Evolutionary conservation across 2,888 invertebrate species (phyloP).

Genomic region (Leptura quadrifasciata): DNA sequence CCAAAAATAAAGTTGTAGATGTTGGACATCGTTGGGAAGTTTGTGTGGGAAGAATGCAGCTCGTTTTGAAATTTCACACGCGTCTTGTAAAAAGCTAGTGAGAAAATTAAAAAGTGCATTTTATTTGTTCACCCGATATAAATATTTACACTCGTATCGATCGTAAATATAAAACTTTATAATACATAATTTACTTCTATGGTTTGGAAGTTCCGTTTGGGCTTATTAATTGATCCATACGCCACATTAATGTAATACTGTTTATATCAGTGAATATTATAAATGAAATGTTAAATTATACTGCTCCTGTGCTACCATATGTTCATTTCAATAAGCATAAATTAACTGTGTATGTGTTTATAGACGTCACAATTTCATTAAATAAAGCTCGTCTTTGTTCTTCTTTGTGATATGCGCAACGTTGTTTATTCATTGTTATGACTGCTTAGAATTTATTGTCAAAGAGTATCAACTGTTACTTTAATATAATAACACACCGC

Average conservation of each 20-base stretch:
- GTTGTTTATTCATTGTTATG: constrained; percentile 30
- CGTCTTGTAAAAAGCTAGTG: no score
- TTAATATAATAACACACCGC: not conserved
- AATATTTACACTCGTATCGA: no score
- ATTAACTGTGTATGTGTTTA: constrained; percentile 29
- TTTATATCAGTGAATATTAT: constrained; percentile 22
- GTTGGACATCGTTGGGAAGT: no score
- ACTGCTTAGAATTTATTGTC: constrained; percentile 11
- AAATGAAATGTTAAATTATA: constrained; percentile 20
- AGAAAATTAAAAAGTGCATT: no score
- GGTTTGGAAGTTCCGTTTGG: not conserved
- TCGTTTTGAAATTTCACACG: no score
- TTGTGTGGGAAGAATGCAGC: no score
- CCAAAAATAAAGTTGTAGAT: no score
- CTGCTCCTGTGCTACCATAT: constrained; percentile 9
- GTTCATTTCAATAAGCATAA: constrained; percentile 34
- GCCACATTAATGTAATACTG: not conserved
- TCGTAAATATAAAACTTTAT: no score
- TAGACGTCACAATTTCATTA: constrained; percentile 35
- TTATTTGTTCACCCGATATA: no score
- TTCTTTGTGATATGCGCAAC: constrained; percentile 20
- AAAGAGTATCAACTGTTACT: constrained; percentile 27
- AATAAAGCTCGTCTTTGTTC: constrained; percentile 9
- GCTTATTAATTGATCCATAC: not conserved
- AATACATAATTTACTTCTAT: no score